phyloP scores from a whole-genome alignment of 2,113 vertebrate genomes.

The Neogale vison region DNA sequence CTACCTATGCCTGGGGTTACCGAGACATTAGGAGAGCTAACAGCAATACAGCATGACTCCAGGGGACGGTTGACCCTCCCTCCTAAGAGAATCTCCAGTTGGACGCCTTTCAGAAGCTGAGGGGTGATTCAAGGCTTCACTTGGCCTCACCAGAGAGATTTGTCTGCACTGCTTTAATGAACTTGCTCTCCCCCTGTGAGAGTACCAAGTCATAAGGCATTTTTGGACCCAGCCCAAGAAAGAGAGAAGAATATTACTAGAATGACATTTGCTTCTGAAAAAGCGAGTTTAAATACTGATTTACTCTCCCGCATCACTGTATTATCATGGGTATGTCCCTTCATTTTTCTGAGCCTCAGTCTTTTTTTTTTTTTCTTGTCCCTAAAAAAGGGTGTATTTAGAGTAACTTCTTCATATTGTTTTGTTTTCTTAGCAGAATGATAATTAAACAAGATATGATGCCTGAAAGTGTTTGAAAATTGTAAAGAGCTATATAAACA shows the following conservation, averaged over 20 bases:
- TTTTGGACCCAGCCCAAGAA: neutral
- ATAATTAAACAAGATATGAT: neutral
- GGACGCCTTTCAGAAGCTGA: neutral
- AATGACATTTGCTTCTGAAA: neutral
- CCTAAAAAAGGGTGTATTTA: neutral
- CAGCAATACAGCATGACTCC: neutral
- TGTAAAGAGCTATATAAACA: neutral
- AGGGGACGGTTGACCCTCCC: neutral
- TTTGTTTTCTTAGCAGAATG: neutral
- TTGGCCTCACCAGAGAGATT: neutral
- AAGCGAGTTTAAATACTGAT: neutral
- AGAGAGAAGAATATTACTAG: neutral
- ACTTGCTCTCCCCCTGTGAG: neutral
- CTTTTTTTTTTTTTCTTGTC: neutral
- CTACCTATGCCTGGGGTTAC: neutral
- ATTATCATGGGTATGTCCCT: neutral
- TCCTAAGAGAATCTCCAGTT: neutral
- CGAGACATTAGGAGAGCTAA: neutral
- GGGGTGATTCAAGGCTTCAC: neutral
- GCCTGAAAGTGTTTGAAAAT: neutral
- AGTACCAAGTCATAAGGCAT: conserved; percentile 17
- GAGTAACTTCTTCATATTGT: neutral
- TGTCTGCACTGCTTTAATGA: neutral
- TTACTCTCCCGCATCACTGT: neutral
- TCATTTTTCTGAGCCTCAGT: neutral